Percentiles rank a stretch among this genome's conserved stretches.
These are phyloP conservation scores for Anthonomus grandis DNA, from an alignment of 1,140 invertebrate species.

Conservation along the genomic window DNA sequence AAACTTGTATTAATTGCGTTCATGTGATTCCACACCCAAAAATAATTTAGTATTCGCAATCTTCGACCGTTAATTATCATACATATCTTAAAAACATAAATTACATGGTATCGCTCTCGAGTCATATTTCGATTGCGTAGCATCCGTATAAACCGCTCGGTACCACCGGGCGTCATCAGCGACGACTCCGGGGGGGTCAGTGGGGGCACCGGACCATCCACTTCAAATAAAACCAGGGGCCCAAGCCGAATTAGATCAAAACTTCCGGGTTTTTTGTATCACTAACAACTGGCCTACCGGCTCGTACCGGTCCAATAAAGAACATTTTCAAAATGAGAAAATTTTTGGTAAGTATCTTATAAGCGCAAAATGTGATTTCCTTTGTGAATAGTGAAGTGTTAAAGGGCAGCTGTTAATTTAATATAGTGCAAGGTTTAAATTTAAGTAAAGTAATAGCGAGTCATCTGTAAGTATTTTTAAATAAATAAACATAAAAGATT, in stretches of 20 bases:
- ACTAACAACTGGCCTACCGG: neutral
- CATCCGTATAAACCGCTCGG: no score
- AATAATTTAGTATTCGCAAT: no score
- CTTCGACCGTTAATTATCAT: no score
- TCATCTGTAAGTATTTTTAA: no score
- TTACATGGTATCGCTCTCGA: conserved; percentile 8
- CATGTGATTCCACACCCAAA: no score
- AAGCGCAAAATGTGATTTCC: no score
- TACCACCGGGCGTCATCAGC: neutral
- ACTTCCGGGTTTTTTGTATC: conserved; percentile 16
- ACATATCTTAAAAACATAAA: conserved; percentile 15
- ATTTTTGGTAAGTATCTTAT: conserved; percentile 18
- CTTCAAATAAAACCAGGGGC: conserved; percentile 11
- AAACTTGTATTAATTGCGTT: no score
- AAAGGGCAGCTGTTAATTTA: no score
- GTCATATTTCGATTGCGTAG: neutral
- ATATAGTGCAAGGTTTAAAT: no score
- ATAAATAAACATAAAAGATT: no score
- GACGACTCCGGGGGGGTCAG: neutral
- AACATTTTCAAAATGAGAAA: conserved; percentile 1
- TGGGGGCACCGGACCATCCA: conserved; percentile 5
- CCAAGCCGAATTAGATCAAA: neutral
- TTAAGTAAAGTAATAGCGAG: no score
- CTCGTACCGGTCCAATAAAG: neutral
- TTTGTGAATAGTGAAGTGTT: no score